phyloP scores from a whole-genome alignment of 1,140 invertebrate genomes.

The Macrotrachela quadricornifera region DNA sequence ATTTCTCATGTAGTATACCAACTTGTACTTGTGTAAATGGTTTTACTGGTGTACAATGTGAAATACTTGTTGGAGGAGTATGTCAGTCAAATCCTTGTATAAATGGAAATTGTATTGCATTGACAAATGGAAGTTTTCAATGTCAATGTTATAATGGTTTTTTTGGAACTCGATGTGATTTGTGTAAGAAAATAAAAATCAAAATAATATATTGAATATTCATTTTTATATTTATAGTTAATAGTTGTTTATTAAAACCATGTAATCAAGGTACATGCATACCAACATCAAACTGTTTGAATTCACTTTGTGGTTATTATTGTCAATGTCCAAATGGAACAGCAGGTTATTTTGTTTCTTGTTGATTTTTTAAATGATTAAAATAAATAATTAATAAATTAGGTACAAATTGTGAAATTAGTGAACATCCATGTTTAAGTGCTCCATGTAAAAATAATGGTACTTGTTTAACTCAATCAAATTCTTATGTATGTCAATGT shows the following conservation, averaged over 20 bases:
- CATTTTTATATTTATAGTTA: neutral
- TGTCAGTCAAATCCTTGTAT: too few species aligned
- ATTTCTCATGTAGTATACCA: too few species aligned
- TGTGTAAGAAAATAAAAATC: neutral
- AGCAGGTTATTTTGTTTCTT: conserved; percentile 27
- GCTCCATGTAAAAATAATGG: conserved; percentile 16
- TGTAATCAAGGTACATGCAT: conserved; percentile 1
- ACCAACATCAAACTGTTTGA: too few species aligned
- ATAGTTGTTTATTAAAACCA: neutral
- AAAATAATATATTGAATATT: neutral
- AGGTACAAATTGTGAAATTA: conserved; percentile 3
- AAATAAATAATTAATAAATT: neutral
- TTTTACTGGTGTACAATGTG: too few species aligned
- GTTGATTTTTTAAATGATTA: too few species aligned
- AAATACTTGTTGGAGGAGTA: too few species aligned
- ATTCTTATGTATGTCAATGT: conserved; percentile 12
- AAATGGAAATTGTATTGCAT: neutral
- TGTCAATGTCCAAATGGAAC: conserved; percentile 39
- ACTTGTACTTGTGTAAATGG: too few species aligned
- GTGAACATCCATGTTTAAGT: conserved; percentile 19
- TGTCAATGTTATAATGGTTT: conserved; percentile 7
- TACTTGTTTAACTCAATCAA: conserved; percentile 11
- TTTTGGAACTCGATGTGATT: conserved; percentile 2
- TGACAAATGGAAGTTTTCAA: neutral
- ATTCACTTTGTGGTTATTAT: neutral